These are phyloP conservation scores for Arctopsyche grandis DNA, from an alignment of 1,140 invertebrate species.

Conservation along the genomic window DNA sequence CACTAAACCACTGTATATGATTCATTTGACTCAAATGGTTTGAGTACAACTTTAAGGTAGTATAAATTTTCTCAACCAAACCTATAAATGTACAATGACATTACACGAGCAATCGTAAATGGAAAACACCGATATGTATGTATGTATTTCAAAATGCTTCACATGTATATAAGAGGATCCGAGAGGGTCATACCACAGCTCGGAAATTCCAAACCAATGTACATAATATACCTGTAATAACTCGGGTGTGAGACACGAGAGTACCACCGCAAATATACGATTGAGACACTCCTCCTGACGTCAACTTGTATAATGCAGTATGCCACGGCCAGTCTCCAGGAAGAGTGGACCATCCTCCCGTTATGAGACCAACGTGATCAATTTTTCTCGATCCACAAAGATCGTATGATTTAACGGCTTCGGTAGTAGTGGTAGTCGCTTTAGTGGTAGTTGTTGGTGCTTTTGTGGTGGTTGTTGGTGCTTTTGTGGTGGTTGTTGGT, in stretches of 20 bases:
- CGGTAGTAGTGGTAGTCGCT: background rate
- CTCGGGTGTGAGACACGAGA: background rate
- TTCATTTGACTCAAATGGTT: too few species aligned
- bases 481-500: background rate
- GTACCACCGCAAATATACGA: constrained; percentile 18
- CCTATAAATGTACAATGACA: too few species aligned
- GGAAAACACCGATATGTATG: too few species aligned
- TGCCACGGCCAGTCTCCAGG: constrained; percentile 32
- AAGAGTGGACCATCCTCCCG: background rate
- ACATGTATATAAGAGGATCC: too few species aligned
- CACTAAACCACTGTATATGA: too few species aligned
- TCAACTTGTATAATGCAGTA: background rate
- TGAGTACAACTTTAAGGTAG: too few species aligned
- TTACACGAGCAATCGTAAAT: too few species aligned
- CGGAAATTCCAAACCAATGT: too few species aligned
- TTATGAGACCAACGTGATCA: background rate
- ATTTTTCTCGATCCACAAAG: background rate
- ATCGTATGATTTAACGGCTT: background rate
- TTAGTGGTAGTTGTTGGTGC: background rate
- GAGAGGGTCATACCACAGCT: too few species aligned
- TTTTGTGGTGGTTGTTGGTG: background rate
- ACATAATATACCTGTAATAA: constrained; percentile 12
- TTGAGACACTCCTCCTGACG: background rate
- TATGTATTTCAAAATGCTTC: too few species aligned
- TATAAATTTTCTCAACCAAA: too few species aligned